A percentile compares a stretch with the other conserved stretches of the same genome.
Evolutionary conservation across 2,888 invertebrate genomes (phyloP).

Genomic region (Leucoptera coffeella): DNA sequence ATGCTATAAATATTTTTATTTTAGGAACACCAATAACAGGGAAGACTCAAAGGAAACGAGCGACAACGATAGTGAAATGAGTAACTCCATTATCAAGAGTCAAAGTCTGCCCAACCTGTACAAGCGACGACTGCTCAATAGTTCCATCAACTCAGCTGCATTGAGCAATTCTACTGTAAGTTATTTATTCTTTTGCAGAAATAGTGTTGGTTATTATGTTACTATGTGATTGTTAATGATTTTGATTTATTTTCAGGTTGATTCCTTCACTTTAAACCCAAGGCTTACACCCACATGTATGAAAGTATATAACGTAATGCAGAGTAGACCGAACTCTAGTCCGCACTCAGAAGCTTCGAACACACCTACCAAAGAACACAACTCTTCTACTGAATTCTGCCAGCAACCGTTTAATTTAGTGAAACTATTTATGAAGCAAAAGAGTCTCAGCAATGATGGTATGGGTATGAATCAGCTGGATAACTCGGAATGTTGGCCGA

Average conservation of each 20-base stretch:
- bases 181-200: too few species aligned
- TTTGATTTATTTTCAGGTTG: conserved; percentile 24
- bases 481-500: conserved; percentile 72
- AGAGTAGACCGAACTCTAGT: conserved; percentile 32
- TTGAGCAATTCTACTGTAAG: conserved; percentile 67
- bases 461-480: conserved; percentile 70
- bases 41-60: conserved; percentile 47
- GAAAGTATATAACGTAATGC: conserved; percentile 45
- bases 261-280: conserved; percentile 42
- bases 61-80: conserved; percentile 53
- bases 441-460: conserved; percentile 74
- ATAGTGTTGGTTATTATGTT: too few species aligned
- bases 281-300: conserved; percentile 37
- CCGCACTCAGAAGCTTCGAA: conserved; percentile 49
- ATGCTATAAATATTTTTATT: too few species aligned
- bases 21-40: too few species aligned
- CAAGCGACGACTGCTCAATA: conserved; percentile 47
- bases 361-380: conserved; percentile 45
- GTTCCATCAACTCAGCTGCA: conserved; percentile 47
- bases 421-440: conserved; percentile 84
- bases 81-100: conserved; percentile 61
- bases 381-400: conserved; percentile 42
- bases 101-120: conserved; percentile 74
- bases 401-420: conserved; percentile 76
- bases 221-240: too few species aligned